Percentiles rank a stretch among this genome's conserved stretches.
phyloP scores from a whole-genome alignment of 2,888 invertebrate species.

The Hedya salicella region DNA sequence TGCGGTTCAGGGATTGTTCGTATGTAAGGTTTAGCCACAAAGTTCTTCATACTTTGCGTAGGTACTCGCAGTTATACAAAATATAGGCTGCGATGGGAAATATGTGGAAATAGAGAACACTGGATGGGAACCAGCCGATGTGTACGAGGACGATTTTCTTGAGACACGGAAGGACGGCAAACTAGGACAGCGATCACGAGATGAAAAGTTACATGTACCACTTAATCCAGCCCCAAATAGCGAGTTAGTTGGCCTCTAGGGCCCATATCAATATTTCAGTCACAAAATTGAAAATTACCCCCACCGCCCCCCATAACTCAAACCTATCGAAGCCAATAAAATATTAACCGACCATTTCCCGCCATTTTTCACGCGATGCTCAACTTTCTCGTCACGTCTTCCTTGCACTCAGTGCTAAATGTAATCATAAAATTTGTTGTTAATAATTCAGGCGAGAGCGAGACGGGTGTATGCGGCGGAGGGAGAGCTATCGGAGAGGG shows the following conservation, averaged over 20 bases:
- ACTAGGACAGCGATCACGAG: neutral
- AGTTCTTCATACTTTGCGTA: no score
- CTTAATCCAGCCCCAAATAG: conserved; percentile 52
- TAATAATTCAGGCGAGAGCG: conserved; percentile 78
- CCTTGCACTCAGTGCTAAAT: conserved; percentile 80
- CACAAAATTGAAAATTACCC: conserved; percentile 83
- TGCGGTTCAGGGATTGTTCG: no score
- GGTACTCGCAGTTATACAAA: no score
- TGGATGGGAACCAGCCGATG: no score
- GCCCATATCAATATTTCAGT: conserved; percentile 79
- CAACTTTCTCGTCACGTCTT: conserved; percentile 76
- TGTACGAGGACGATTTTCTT: neutral
- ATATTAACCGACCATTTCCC: conserved; percentile 81
- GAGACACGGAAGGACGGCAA: neutral
- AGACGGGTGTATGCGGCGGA: conserved; percentile 54
- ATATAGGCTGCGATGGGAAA: no score
- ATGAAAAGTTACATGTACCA: conserved; percentile 14
- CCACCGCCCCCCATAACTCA: conserved; percentile 74
- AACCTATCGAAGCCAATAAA: conserved; percentile 83
- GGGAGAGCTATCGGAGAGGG: conserved; percentile 69
- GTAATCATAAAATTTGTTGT: conserved; percentile 84
- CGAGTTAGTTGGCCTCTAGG: conserved; percentile 44
- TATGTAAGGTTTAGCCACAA: no score
- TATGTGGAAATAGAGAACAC: no score
- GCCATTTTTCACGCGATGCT: conserved; percentile 78